A percentile compares a stretch with the other conserved stretches of the same genome.
Evolutionary conservation across 2,113 vertebrate genomes (phyloP).

Genomic region (Heterotilapia buettikoferi): DNA sequence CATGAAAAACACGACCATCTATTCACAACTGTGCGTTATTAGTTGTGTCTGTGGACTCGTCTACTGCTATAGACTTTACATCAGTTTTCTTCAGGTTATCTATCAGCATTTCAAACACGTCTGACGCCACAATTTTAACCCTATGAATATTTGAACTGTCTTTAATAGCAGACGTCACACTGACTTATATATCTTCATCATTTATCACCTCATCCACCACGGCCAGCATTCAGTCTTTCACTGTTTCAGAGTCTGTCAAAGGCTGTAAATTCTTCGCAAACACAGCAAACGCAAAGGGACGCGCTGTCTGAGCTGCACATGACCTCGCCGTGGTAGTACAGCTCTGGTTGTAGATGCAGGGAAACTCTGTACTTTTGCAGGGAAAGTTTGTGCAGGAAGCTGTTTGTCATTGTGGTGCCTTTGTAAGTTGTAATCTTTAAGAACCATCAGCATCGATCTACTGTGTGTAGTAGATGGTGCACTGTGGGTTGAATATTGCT

Average conservation of each 20-base stretch:
- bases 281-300: neutral
- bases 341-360: neutral
- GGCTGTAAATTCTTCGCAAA: fast-evolving
- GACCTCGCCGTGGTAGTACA: neutral
- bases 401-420: neutral
- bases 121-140: neutral
- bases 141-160: neutral
- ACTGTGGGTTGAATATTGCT: neutral
- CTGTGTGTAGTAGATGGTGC: neutral
- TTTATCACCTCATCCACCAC: neutral
- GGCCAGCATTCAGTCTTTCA: neutral
- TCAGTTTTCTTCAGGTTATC: neutral
- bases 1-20: neutral
- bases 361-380: neutral
- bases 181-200: fast-evolving
- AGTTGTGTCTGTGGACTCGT: neutral
- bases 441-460: neutral
- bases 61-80: neutral
- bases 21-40: neutral
- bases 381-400: neutral
- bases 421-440: neutral
- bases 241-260: neutral
- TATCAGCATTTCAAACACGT: neutral
- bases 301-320: neutral
- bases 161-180: neutral